A percentile compares a stretch with the other conserved stretches of the same genome.
phyloP scores from a whole-genome alignment of 2,888 invertebrate species.

The Monoplex corrugatus region DNA sequence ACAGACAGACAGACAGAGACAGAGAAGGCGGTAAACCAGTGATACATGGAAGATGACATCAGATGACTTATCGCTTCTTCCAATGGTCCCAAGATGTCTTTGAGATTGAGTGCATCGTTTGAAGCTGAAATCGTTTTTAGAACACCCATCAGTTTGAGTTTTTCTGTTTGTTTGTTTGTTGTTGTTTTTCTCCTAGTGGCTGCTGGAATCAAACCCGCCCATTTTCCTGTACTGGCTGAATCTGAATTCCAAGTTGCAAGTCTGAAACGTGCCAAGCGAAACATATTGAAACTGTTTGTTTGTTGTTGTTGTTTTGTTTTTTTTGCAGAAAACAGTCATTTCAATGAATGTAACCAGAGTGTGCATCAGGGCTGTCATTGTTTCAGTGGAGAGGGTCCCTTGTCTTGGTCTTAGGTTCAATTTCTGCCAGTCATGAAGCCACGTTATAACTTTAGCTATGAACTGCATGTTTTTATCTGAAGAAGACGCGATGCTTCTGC shows the following conservation, averaged over 20 bases:
- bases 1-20: too few species aligned
- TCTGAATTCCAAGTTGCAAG: conserved; percentile 24
- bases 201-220: background rate
- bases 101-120: background rate
- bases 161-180: too few species aligned
- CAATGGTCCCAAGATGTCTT: background rate
- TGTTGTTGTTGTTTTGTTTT: too few species aligned
- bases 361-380: background rate
- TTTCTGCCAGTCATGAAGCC: background rate
- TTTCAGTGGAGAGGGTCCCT: background rate
- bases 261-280: background rate
- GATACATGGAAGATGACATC: background rate
- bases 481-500: background rate
- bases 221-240: conserved; percentile 23
- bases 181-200: background rate
- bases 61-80: background rate
- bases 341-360: background rate
- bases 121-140: background rate
- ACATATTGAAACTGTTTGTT: conserved; percentile 12
- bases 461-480: background rate
- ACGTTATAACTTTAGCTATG: background rate
- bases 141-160: conserved; percentile 7
- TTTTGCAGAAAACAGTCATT: background rate
- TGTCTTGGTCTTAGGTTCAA: background rate
- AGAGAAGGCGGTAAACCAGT: too few species aligned